Conservation (phyloP, 1,140 invertebrate genomes). For the Hetaerina americana region DNA sequence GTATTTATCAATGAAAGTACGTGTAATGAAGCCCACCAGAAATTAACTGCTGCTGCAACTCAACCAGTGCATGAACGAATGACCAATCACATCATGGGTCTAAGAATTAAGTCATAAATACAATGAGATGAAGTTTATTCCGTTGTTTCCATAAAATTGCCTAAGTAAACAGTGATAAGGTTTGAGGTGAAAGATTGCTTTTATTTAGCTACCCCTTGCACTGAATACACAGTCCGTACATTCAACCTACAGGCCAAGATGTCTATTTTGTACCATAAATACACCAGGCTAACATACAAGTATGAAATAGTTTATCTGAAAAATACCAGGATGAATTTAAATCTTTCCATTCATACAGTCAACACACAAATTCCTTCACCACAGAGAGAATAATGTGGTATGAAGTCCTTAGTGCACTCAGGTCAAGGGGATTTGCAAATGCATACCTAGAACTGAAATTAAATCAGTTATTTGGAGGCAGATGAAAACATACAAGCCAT, state of each 20-base stretch:
- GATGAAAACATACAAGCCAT: neutral
- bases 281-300: conserved; percentile 10
- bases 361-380: neutral
- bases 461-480: neutral
- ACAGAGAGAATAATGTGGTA: neutral
- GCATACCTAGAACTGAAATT: neutral
- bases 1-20: neutral
- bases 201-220: conserved; percentile 16
- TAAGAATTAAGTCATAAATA: neutral
- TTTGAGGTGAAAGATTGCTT: conserved; percentile 10
- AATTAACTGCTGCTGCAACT: neutral
- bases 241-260: neutral
- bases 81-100: neutral
- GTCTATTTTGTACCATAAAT: conserved; percentile 8
- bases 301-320: conserved; percentile 9
- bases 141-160: neutral
- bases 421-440: conserved; percentile 12
- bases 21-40: neutral
- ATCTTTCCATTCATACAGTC: neutral
- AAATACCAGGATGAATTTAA: conserved; percentile 4
- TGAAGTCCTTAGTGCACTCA: conserved; percentile 7
- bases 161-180: neutral
- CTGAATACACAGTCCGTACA: conserved; percentile 15
- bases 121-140: neutral
- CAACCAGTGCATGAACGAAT: neutral